Base-by-base conservation (phyloP, 2,888 invertebrate species). In the Mythimna ferrago region DNA sequence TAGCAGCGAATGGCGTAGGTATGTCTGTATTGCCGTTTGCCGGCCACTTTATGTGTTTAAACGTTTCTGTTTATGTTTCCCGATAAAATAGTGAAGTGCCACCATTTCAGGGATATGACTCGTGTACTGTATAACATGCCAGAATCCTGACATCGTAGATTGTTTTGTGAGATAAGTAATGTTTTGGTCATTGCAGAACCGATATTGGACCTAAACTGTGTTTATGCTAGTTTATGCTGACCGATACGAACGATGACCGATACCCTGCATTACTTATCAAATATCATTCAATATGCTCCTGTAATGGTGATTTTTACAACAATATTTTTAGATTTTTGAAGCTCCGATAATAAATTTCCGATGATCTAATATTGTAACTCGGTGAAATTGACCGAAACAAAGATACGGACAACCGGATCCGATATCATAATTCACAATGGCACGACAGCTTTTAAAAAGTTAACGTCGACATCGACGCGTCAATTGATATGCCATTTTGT, bases 61-160 rank as follows among this genome's bases (percentile, higher is more conserved):
- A 81, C 76, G 81, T 73, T 83, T 66, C 71, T 81, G 71, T 84
- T 83, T 85, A 80, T 86, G 72, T 77, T 77, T 66, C 53, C 70
- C 65, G 81, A 80, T 84, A 77, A 78, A 83, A 73, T 83, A 80
- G 80, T 85, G 54, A 83, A 84, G 81, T 84, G 67, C 68, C 44
- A 75, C 68, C 68, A 74, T 80, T 74, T 69, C 80, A 62, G 62
- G 58, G 69, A 53, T 63, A 80, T 62, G 65, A 61, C 71, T 71
- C 73, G 63, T 73, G 72, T 74, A 73, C 10, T n/a, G 35, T 35
- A 19, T 57, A 7, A 70, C 72, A 60, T 68, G 68, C 76, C 73
- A 76, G 66, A 70, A 67, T 64, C 10, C 60, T 84, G 66, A 78
- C 71, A 84, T 71, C 38, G 58, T 63, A 78, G 76, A 83, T 85